Conservation (phyloP, 2,888 invertebrate genomes). For the Tiliacea citrago region DNA sequence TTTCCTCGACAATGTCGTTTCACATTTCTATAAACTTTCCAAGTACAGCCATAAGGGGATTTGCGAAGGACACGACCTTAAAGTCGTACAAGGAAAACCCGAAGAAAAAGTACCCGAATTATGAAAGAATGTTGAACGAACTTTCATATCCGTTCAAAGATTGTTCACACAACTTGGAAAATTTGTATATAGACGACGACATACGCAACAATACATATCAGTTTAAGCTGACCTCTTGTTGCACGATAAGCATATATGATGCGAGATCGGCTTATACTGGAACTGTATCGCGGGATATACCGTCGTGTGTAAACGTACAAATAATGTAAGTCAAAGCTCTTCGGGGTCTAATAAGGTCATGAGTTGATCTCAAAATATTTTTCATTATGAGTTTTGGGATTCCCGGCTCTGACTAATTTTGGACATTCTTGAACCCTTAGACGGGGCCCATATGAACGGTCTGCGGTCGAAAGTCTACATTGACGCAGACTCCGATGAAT, state of each 20-base stretch:
- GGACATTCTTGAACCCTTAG: constrained; percentile 52
- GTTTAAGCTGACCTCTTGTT: not conserved
- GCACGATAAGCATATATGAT: not conserved
- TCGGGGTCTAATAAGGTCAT: constrained; percentile 46
- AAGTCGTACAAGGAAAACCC: constrained; percentile 49
- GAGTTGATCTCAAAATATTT: constrained; percentile 61
- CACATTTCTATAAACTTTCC: constrained; percentile 55
- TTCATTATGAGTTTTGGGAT: constrained; percentile 47
- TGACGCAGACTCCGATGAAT: constrained; percentile 58
- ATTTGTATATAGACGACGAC: constrained; percentile 8
- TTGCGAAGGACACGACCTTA: constrained; percentile 46
- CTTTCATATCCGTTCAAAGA: constrained; percentile 59
- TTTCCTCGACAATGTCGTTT: constrained; percentile 45
- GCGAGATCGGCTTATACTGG: constrained; percentile 14
- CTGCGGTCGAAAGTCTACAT: constrained; percentile 54
- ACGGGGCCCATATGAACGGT: constrained; percentile 37
- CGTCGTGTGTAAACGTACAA: constrained; percentile 43
- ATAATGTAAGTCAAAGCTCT: constrained; percentile 45
- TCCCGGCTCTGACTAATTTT: constrained; percentile 64
- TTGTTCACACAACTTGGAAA: constrained; percentile 40
- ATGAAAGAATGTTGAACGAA: constrained; percentile 45
- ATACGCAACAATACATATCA: not conserved
- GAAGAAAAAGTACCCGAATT: constrained; percentile 42
- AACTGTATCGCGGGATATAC: not conserved
- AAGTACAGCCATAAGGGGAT: constrained; percentile 28